A percentile compares a stretch with the other conserved stretches of the same genome.
Conservation (phyloP, 2,888 invertebrate species). For the Myopa testacea region DNA sequence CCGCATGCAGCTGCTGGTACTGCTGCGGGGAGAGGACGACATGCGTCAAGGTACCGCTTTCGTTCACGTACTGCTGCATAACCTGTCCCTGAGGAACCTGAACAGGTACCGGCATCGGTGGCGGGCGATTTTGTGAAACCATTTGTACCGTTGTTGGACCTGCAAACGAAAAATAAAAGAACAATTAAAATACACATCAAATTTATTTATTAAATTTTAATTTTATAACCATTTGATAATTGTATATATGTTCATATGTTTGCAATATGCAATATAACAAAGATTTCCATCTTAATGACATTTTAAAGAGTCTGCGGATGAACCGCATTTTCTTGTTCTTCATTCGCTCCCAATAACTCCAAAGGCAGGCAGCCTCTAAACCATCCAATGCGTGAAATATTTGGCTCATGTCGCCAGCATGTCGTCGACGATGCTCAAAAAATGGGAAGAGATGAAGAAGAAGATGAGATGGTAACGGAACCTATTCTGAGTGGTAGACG, state of each 20-base stretch:
- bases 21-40: conserved; percentile 87
- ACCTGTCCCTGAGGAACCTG: conserved; percentile 92
- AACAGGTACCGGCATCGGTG: conserved; percentile 87
- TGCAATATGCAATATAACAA: neutral
- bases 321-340: neutral
- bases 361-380: no score
- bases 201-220: no score
- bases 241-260: neutral
- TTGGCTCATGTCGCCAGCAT: conserved; percentile 23
- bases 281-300: neutral
- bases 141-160: conserved; percentile 88
- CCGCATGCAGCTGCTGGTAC: conserved; percentile 68
- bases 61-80: conserved; percentile 93
- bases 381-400: neutral
- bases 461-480: neutral
- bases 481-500: neutral
- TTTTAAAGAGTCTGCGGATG: neutral
- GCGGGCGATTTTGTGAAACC: conserved; percentile 83
- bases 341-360: no score
- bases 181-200: neutral
- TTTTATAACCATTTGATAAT: neutral
- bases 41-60: conserved; percentile 87
- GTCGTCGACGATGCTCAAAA: neutral
- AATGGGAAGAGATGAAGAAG: neutral
- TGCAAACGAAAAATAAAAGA: conserved; percentile 67